A percentile compares a stretch with the other conserved stretches of the same genome.
Evolutionary conservation across 2,888 invertebrate genomes (phyloP).

Genomic region (Pardosa pseudoannulata): DNA sequence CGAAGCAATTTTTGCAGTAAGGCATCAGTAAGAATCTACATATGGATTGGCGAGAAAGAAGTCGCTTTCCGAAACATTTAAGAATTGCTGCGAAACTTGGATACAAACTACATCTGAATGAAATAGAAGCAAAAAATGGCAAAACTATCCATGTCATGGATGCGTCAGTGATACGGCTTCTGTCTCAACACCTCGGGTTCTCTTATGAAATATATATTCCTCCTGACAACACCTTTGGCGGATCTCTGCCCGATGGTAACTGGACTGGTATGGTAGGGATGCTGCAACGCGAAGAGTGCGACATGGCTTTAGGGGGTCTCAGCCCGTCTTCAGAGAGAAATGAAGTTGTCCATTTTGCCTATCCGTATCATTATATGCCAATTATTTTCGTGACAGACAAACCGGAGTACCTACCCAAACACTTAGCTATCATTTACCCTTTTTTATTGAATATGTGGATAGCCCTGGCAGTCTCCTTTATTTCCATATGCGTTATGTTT

Average conservation of each 20-base stretch:
- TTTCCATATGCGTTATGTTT: not conserved
- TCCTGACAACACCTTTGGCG: not conserved
- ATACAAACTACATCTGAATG: no score
- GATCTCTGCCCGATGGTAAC: not conserved
- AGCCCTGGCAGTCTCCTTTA: not conserved
- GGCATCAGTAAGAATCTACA: no score
- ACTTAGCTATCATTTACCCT: not conserved
- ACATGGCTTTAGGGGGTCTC: not conserved
- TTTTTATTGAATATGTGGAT: not conserved
- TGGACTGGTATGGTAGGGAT: not conserved
- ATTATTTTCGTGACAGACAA: not conserved
- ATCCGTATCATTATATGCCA: not conserved
- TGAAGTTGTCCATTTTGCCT: not conserved
- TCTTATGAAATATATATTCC: not conserved
- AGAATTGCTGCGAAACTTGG: no score
- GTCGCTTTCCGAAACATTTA: no score
- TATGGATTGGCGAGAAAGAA: no score
- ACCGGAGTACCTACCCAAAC: not conserved
- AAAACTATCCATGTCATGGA: not conserved
- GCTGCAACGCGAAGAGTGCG: not conserved
- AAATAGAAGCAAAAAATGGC: no score
- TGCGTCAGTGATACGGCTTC: not conserved
- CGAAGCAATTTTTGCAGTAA: no score
- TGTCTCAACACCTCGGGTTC: not conserved
- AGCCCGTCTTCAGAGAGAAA: not conserved